These are phyloP conservation scores for Diaperis boleti DNA, from an alignment of 2,888 invertebrate species.

Conservation along the genomic window DNA sequence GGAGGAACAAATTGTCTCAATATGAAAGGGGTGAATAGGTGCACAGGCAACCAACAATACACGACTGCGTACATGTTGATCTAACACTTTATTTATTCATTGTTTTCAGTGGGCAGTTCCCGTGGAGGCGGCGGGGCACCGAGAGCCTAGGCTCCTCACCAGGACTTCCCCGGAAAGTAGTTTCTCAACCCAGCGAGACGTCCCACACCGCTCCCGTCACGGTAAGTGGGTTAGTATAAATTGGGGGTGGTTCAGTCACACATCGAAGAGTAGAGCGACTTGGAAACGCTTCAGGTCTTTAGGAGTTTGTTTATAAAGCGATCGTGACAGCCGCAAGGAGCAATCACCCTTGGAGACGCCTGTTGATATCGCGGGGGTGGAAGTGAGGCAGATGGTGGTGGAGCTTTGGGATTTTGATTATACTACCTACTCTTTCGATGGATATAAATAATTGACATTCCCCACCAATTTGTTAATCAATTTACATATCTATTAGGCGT, in stretches of 20 bases:
- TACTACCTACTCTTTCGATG: too few species aligned
- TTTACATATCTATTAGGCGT: too few species aligned
- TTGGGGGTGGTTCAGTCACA: too few species aligned
- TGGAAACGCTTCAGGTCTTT: neutral
- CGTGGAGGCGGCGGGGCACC: conserved; percentile 59
- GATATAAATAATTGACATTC: too few species aligned
- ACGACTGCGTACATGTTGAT: neutral
- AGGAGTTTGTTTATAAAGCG: neutral
- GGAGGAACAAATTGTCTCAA: too few species aligned
- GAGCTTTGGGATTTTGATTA: too few species aligned
- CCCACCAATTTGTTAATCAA: too few species aligned
- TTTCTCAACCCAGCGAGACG: conserved; percentile 57
- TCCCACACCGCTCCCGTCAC: conserved; percentile 65
- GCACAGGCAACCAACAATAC: neutral
- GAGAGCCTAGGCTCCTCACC: conserved; percentile 63
- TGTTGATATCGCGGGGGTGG: too few species aligned
- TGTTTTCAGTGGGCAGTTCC: conserved; percentile 59
- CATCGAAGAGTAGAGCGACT: neutral
- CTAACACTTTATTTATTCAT: neutral
- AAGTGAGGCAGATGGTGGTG: too few species aligned
- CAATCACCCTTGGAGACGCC: neutral
- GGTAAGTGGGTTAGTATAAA: conserved; percentile 54
- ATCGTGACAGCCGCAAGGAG: neutral
- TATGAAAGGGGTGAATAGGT: neutral
- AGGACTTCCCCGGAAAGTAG: conserved; percentile 57